Conservation (phyloP, 2,888 invertebrate species). For the Callyntrura guangdongensis region DNA sequence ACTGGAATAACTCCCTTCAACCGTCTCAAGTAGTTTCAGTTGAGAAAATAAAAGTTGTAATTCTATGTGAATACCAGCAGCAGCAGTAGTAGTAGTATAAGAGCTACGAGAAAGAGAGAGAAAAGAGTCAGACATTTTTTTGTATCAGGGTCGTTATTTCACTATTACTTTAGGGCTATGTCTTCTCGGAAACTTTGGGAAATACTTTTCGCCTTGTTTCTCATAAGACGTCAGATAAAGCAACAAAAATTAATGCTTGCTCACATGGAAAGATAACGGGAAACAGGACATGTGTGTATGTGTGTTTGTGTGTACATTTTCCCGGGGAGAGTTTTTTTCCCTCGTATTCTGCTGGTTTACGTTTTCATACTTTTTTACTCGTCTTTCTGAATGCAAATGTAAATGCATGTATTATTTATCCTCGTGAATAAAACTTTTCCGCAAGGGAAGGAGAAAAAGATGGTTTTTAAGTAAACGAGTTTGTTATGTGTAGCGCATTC, state of each 20-base stretch:
- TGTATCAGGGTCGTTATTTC: constrained; percentile 37
- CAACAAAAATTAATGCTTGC: constrained; percentile 46
- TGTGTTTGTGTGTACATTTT: not conserved
- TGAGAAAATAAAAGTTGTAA: constrained; percentile 59
- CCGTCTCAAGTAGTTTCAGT: constrained; percentile 66
- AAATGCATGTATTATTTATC: constrained; percentile 27
- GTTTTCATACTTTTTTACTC: not conserved
- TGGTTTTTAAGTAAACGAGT: not conserved
- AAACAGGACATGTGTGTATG: constrained; percentile 1
- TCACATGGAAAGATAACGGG: constrained; percentile 47
- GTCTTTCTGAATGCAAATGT: not conserved
- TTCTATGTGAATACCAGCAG: constrained; percentile 56
- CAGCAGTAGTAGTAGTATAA: not conserved
- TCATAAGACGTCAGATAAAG: constrained; percentile 1
- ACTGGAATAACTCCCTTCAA: constrained; percentile 36
- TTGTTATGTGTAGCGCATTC: not conserved
- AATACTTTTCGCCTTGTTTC: not conserved
- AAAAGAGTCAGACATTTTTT: not conserved
- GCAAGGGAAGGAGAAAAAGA: not conserved
- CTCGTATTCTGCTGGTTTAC: not conserved
- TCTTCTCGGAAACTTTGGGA: not conserved
- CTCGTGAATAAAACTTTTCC: not conserved
- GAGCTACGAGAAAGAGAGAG: not conserved
- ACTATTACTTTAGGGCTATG: constrained; percentile 12
- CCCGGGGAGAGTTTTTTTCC: too few relatives aligned